Percentiles rank a stretch among this genome's conserved stretches.
phyloP scores from a whole-genome alignment of 2,113 vertebrate genomes.

The Varanus salvator region DNA sequence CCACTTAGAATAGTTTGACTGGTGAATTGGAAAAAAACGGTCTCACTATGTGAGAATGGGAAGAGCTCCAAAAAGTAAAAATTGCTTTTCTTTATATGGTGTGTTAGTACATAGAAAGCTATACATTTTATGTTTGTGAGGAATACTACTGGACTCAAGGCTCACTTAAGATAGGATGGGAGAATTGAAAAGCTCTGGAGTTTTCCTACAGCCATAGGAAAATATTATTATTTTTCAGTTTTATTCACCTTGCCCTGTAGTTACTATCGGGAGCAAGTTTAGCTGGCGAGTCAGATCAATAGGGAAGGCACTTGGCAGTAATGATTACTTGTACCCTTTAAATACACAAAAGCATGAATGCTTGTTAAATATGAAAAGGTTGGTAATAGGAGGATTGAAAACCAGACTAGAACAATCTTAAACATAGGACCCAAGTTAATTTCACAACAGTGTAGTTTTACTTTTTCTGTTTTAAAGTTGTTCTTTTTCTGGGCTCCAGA shows the following conservation, averaged over 20 bases:
- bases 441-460: neutral
- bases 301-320: neutral
- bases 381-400: neutral
- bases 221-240: neutral
- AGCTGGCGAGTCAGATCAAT: neutral
- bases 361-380: neutral
- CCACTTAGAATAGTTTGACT: neutral
- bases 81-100: neutral
- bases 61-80: neutral
- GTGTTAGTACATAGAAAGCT: neutral
- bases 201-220: neutral
- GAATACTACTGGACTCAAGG: neutral
- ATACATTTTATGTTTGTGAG: neutral
- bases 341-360: neutral
- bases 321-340: neutral
- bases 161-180: neutral
- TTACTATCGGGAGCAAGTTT: neutral
- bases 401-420: neutral
- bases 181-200: neutral
- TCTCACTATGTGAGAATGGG: neutral
- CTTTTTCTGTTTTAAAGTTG: neutral
- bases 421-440: neutral
- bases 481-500: neutral
- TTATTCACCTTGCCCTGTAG: neutral
- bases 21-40: neutral